Evolutionary conservation across 2,888 invertebrate species (phyloP).

Genomic region (Didymodactylos carnosus): DNA sequence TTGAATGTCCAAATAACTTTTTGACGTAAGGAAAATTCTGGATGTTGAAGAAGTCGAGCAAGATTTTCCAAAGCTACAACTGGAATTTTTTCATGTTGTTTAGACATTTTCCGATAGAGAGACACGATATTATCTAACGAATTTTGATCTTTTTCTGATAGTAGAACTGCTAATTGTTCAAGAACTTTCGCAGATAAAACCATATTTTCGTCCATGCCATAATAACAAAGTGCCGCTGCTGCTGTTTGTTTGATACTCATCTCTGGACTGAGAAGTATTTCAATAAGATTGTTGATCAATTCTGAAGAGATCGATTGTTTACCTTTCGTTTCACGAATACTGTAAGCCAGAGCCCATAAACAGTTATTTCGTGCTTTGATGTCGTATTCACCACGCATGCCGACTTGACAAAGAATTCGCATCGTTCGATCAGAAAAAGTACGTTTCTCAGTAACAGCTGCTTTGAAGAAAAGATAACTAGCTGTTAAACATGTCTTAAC

Average conservation of each 20-base stretch:
- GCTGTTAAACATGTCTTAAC: background rate
- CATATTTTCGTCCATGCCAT: background rate
- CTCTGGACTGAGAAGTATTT: background rate
- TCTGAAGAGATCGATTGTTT: background rate
- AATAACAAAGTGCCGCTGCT: background rate
- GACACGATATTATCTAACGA: background rate
- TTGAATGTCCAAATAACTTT: background rate
- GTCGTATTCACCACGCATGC: background rate
- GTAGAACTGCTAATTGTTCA: background rate
- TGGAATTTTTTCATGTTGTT: background rate
- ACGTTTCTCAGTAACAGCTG: background rate
- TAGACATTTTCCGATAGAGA: background rate
- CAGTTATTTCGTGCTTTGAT: background rate
- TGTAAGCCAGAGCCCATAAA: background rate
- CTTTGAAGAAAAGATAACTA: background rate
- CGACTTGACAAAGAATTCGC: background rate
- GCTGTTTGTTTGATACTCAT: background rate
- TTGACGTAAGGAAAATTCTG: background rate
- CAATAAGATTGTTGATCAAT: background rate
- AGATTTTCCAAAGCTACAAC: background rate
- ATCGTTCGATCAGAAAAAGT: background rate
- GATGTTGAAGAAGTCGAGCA: background rate
- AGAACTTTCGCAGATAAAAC: background rate
- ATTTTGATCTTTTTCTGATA: background rate
- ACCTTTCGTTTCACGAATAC: background rate